Base-by-base conservation (phyloP, 2,888 invertebrate genomes). In the Amorpha juglandis region DNA sequence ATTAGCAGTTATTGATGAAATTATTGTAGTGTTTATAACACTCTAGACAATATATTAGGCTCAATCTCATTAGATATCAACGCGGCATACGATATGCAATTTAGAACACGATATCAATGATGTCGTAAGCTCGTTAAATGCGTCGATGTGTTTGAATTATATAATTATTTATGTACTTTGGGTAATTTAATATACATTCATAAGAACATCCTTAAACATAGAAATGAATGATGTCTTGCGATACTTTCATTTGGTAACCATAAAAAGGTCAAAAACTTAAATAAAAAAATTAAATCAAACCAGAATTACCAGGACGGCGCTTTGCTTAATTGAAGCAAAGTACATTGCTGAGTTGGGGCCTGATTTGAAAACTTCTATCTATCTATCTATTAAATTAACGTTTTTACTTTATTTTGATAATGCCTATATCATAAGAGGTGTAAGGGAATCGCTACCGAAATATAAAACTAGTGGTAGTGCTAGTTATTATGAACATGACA, bases 71-170 rank as follows among this genome's bases (percentile, higher is more conserved):
- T 38, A 42, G 19, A 58, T 58, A 58, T 58, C 19, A 6, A 4
- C 58, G 55, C 38, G 27, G 33, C 33, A 38, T 35, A 58, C 58
- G 42, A 58, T 42, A 58, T 12, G 58, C 58, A 58, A 58, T 58
- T 58, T 42, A 42, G 58, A 58, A 42, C 38, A 42, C 58, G 58
- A 58, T 58, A 38, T 38, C 38, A 38, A 55, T 38, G 19, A 58
- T 58, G 58, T 42, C 42, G 58, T 58, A 58, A 58, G 38, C 42
- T 42, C 38, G 58, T 42, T 58, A 42, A 64, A 53, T 63, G 38
- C 19, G 52, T 14, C 42, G 52, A 51, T 52, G 19, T 42, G 14
- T 21, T 63, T 52, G 7, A 38, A 35, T 63, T 35, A 63, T 63
- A 48, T 33, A 9, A 45, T 45, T 45, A 55, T 38, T 52, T 52